phyloP scores from a whole-genome alignment of 2,797 vertebrate genomes.

The Taeniopygia guttata region DNA sequence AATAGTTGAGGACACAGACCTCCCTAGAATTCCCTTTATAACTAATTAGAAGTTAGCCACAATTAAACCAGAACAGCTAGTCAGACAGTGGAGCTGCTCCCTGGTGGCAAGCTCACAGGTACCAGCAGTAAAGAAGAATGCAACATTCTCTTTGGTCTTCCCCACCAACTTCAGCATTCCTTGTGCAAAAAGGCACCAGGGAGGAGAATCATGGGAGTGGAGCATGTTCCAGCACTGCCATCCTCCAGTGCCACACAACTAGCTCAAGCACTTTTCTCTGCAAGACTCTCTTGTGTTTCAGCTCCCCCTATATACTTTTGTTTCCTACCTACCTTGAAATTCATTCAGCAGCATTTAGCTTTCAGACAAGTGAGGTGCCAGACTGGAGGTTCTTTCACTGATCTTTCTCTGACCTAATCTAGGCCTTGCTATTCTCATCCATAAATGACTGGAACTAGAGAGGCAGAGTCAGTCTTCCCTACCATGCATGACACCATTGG shows the following conservation, averaged over 20 bases:
- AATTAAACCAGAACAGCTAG: not conserved
- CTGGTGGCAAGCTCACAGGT: not conserved
- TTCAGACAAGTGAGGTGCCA: not conserved
- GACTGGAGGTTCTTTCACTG: not conserved
- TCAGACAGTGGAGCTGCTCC: not conserved
- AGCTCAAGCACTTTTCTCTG: not conserved
- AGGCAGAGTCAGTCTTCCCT: not conserved
- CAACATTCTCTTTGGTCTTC: not conserved
- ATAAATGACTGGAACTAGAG: not conserved
- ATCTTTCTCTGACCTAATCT: not conserved
- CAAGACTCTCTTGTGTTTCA: not conserved
- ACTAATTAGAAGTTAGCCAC: not conserved
- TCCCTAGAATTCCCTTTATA: not conserved
- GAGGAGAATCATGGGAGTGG: fast-evolving
- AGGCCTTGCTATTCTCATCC: not conserved
- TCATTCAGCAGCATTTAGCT: not conserved
- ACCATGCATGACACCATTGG: not conserved
- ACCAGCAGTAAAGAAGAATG: not conserved
- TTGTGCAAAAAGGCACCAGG: not conserved
- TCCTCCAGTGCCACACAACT: not conserved
- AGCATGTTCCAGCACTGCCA: not conserved
- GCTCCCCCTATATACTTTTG: not conserved
- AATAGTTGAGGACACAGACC: not conserved
- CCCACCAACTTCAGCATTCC: not conserved
- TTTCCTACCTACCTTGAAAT: not conserved